These are phyloP conservation scores for Leistus spinibarbis DNA, from an alignment of 2,888 invertebrate genomes.

Conservation along the genomic window DNA sequence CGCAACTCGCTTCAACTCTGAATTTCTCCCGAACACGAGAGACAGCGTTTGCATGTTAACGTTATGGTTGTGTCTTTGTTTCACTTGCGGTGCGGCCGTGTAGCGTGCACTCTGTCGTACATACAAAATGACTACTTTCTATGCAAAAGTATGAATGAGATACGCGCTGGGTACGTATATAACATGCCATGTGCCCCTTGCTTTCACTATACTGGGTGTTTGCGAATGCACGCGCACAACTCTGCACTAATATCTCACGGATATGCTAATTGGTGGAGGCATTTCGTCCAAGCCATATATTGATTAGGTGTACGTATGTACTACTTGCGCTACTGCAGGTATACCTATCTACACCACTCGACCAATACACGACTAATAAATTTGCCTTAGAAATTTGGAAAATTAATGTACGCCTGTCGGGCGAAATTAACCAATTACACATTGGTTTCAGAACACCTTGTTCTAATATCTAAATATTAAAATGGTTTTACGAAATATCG, in stretches of 20 bases:
- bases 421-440: no score
- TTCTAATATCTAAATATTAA: no score
- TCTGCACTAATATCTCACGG: background rate
- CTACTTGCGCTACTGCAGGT: background rate
- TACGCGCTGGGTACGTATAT: conserved; percentile 57
- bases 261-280: conserved; percentile 32
- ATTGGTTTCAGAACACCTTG: no score
- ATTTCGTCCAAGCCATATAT: conserved; percentile 15
- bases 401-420: no score
- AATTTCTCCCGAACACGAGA: conserved; percentile 58
- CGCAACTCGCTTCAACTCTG: conserved; percentile 49
- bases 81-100: conserved; percentile 46
- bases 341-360: background rate
- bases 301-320: conserved; percentile 21
- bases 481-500: no score
- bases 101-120: conserved; percentile 54
- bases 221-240: conserved; percentile 38
- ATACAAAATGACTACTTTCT: conserved; percentile 64
- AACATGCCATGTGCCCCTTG: conserved; percentile 53
- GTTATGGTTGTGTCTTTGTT: conserved; percentile 53
- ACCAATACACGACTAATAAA: no score
- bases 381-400: no score
- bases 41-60: conserved; percentile 61
- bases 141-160: conserved; percentile 68
- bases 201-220: conserved; percentile 48